Evolutionary conservation across 2,888 invertebrate genomes (phyloP).

Genomic region (Erebia aethiops): DNA sequence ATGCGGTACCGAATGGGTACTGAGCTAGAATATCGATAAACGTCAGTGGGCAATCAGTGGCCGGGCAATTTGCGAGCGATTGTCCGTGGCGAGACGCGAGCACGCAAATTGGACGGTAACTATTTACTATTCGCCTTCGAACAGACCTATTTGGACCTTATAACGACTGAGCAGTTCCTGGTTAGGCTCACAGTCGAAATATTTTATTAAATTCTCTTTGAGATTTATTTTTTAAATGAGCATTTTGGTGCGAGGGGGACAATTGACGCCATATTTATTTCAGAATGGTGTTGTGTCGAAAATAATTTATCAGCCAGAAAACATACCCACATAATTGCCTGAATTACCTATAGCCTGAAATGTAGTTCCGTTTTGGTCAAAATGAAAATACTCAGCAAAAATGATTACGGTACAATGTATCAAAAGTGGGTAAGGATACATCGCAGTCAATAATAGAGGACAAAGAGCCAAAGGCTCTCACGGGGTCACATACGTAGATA

Average conservation of each 20-base stretch:
- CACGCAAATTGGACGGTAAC: constrained; percentile 69
- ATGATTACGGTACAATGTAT: constrained; percentile 32
- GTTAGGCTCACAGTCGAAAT: constrained; percentile 11
- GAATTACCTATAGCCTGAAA: no score
- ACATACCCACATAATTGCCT: no score
- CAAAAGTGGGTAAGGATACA: constrained; percentile 18
- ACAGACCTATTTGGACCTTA: constrained; percentile 59
- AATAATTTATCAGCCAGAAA: no score
- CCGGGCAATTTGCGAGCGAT: constrained; percentile 76
- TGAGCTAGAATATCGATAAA: constrained; percentile 75
- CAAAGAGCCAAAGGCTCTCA: constrained; percentile 53
- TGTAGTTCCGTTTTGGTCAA: not conserved
- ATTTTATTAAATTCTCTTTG: not conserved
- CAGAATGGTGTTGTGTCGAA: no score
- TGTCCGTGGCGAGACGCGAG: constrained; percentile 74
- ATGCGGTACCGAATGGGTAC: constrained; percentile 31
- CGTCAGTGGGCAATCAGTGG: constrained; percentile 73
- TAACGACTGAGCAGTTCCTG: constrained; percentile 42
- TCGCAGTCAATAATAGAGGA: constrained; percentile 28
- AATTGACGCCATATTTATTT: no score
- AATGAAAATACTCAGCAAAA: not conserved
- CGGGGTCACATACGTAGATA: constrained; percentile 68
- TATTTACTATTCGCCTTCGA: constrained; percentile 62
- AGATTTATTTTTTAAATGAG: no score
- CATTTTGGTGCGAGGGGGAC: no score